Evolutionary conservation across 1,140 invertebrate species (phyloP).

Genomic region (Leptopilina boulardi): DNA sequence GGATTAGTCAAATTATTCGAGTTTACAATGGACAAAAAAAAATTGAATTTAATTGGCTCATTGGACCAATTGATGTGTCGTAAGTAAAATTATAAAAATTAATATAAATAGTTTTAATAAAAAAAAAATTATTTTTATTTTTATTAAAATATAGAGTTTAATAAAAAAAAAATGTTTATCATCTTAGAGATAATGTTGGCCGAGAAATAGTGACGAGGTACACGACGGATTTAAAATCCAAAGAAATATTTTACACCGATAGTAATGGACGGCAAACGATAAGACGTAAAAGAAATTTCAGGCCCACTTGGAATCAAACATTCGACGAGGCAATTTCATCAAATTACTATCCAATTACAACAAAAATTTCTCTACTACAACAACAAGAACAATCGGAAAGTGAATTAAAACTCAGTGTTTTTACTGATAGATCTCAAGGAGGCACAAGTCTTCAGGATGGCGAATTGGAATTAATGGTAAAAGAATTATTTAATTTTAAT

Average conservation of each 20-base stretch:
- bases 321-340: conserved; percentile 84
- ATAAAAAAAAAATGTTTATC: conserved; percentile 9
- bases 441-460: conserved; percentile 86
- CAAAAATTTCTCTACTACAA: conserved; percentile 85
- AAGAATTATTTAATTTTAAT: not conserved
- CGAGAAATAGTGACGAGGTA: conserved; percentile 90
- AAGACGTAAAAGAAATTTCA: conserved; percentile 82
- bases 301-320: conserved; percentile 84
- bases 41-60: conserved; percentile 93
- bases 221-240: conserved; percentile 79
- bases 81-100: conserved; percentile 75
- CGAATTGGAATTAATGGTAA: conserved; percentile 87
- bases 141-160: too few relatives aligned
- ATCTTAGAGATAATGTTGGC: conserved; percentile 80
- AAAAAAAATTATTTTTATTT: too few relatives aligned
- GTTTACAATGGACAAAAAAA: conserved; percentile 82
- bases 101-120: conserved; percentile 40
- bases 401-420: not conserved
- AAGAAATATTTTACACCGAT: conserved; percentile 91
- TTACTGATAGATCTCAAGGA: conserved; percentile 30
- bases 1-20: conserved; percentile 88
- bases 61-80: conserved; percentile 91
- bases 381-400: conserved; percentile 74
- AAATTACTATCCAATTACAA: conserved; percentile 96
- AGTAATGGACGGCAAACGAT: conserved; percentile 94